A percentile compares a stretch with the other conserved stretches of the same genome.
phyloP scores from a whole-genome alignment of 2,888 invertebrate genomes.

The Chalcosyrphus nemorum region DNA sequence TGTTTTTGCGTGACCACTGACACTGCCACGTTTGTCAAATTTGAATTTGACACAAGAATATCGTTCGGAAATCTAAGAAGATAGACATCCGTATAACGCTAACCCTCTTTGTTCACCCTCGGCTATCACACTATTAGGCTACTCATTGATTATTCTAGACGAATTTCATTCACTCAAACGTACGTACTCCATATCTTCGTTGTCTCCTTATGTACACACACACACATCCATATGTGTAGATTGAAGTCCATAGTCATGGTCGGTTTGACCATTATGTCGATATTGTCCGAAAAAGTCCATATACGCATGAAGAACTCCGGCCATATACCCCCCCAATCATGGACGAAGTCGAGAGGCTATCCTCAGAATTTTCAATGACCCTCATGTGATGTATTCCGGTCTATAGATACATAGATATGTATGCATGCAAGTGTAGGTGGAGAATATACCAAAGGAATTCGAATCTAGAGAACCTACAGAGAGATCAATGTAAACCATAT shows the following conservation, averaged over 20 bases:
- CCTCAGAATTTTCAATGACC: slow-evolving; percentile 68
- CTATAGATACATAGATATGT: slow-evolving; percentile 15
- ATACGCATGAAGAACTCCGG: slow-evolving; percentile 32
- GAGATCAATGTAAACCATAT: slow-evolving; percentile 62
- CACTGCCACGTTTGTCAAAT: slow-evolving; percentile 67
- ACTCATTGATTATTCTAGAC: slow-evolving; percentile 70
- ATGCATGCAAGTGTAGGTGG: slow-evolving; percentile 3
- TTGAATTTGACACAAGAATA: slow-evolving; percentile 68
- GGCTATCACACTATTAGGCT: not conserved
- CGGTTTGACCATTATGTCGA: slow-evolving; percentile 58
- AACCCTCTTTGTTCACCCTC: not conserved
- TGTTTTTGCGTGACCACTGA: slow-evolving; percentile 63
- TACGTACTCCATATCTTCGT: slow-evolving; percentile 6
- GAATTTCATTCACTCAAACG: slow-evolving; percentile 66
- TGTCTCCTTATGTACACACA: not conserved
- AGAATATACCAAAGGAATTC: slow-evolving; percentile 19
- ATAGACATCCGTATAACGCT: slow-evolving; percentile 31
- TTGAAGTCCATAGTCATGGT: slow-evolving; percentile 26
- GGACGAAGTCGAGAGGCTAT: slow-evolving; percentile 64
- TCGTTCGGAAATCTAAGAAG: slow-evolving; percentile 58
- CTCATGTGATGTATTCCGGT: slow-evolving; percentile 29
- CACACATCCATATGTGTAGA: not conserved
- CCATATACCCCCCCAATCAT: slow-evolving; percentile 41
- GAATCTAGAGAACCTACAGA: slow-evolving; percentile 28
- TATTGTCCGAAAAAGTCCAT: slow-evolving; percentile 50